Evolutionary conservation across 2,797 vertebrate species (phyloP).

Genomic region (Chrysocyon brachyurus): DNA sequence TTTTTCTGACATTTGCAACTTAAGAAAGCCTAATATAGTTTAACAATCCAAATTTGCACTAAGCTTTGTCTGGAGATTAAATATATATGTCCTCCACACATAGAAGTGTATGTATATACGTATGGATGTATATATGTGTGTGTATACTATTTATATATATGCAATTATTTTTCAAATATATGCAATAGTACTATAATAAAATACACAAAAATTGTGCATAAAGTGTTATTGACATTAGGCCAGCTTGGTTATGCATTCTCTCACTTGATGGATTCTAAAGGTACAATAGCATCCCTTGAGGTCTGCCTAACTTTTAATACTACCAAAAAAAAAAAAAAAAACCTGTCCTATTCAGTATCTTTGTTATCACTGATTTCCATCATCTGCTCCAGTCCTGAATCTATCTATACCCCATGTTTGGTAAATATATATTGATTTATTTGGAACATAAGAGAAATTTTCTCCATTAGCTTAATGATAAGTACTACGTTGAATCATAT

Average conservation of each 20-base stretch:
- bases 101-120: background rate
- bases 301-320: background rate
- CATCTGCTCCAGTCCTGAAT: background rate
- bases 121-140: background rate
- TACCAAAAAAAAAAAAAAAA: background rate
- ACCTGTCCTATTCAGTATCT: background rate
- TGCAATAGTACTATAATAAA: background rate
- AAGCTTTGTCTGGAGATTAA: background rate
- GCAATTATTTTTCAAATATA: background rate
- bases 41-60: conserved; percentile 10
- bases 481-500: background rate
- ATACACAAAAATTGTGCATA: background rate
- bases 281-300: background rate
- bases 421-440: background rate
- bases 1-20: conserved; percentile 36
- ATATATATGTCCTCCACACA: background rate
- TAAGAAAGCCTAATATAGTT: background rate
- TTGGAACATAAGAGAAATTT: background rate
- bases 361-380: background rate
- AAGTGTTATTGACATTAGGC: background rate
- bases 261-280: background rate
- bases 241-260: background rate
- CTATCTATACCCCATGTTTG: background rate
- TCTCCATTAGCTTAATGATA: background rate
- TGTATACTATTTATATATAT: background rate